These are phyloP conservation scores for Bombus soroeensis DNA, from an alignment of 1,140 invertebrate genomes.

Conservation along the genomic window DNA sequence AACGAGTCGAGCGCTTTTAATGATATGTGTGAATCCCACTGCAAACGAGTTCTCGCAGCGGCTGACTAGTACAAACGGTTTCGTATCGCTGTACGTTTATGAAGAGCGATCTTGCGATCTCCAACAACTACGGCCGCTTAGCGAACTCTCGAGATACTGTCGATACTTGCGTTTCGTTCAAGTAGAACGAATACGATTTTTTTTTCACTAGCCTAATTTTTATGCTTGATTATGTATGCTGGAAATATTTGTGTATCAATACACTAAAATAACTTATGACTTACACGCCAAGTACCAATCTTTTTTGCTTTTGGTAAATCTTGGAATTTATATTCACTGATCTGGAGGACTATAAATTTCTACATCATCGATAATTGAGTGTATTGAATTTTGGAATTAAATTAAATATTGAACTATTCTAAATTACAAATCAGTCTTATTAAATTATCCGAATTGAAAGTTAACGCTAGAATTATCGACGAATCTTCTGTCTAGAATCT, in stretches of 20 bases:
- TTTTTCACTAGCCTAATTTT: background rate
- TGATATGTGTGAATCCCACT: slow-evolving; percentile 74
- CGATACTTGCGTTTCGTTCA: no score
- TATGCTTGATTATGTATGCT: background rate
- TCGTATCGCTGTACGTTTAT: slow-evolving; percentile 7
- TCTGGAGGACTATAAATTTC: no score
- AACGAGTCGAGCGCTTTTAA: slow-evolving; percentile 71
- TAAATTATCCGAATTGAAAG: background rate
- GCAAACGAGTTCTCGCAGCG: slow-evolving; percentile 67
- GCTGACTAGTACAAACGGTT: slow-evolving; percentile 56
- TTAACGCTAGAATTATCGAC: background rate
- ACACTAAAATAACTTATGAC: background rate
- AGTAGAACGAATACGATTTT: background rate
- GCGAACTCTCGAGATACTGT: no score
- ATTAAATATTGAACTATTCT: no score
- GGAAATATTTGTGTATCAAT: background rate
- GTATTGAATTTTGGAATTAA: background rate
- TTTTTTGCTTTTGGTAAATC: no score
- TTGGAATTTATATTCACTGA: no score
- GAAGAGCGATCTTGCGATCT: background rate
- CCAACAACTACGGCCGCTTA: no score
- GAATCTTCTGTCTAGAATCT: no score
- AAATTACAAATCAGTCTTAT: background rate
- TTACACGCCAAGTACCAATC: no score
- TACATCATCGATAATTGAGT: background rate